A percentile compares a stretch with the other conserved stretches of the same genome.
phyloP scores from a whole-genome alignment of 30 jellyfish, hydroid and myxozoan species.

The Aurelia coerulea region DNA sequence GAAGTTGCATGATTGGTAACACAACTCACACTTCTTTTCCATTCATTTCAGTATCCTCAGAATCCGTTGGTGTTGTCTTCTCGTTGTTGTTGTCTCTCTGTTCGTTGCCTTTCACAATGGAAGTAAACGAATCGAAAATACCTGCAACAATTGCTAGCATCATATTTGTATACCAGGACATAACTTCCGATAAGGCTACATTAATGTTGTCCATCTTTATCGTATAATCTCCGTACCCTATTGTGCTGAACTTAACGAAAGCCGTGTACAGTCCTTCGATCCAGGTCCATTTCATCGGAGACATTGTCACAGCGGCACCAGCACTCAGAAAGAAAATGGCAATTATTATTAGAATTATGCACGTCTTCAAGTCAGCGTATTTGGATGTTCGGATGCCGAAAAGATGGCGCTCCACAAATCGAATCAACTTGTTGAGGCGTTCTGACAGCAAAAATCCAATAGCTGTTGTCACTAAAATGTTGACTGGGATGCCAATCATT shows the following conservation, averaged over 20 bases:
- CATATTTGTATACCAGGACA: slow-evolving; percentile 56
- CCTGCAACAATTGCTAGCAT: slow-evolving; percentile 53
- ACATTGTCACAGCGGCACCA: slow-evolving; percentile 20
- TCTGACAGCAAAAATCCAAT: slow-evolving; percentile 48
- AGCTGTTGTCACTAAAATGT: slow-evolving; percentile 22
- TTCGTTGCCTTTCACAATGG: too few relatives aligned
- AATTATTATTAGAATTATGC: neutral
- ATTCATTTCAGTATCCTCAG: too few relatives aligned
- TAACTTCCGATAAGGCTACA: neutral
- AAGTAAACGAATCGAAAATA: slow-evolving; percentile 26
- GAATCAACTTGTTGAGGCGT: slow-evolving; percentile 13
- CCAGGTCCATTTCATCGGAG: slow-evolving; percentile 52
- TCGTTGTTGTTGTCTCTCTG: too few relatives aligned
- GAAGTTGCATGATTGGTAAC: too few relatives aligned
- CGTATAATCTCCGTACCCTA: slow-evolving; percentile 53
- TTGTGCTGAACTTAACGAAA: slow-evolving; percentile 51
- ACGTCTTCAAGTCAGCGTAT: slow-evolving; percentile 27
- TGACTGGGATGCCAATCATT: slow-evolving; percentile 51
- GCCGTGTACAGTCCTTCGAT: slow-evolving; percentile 30
- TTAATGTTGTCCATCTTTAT: slow-evolving; percentile 24
- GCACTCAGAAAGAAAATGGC: slow-evolving; percentile 16
- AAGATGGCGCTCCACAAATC: slow-evolving; percentile 8
- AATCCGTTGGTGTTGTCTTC: too few relatives aligned
- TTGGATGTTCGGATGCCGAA: neutral
- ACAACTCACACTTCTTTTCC: too few relatives aligned